Base-by-base conservation (phyloP, 2,888 invertebrate genomes). In the Orthonevra nobilis region DNA sequence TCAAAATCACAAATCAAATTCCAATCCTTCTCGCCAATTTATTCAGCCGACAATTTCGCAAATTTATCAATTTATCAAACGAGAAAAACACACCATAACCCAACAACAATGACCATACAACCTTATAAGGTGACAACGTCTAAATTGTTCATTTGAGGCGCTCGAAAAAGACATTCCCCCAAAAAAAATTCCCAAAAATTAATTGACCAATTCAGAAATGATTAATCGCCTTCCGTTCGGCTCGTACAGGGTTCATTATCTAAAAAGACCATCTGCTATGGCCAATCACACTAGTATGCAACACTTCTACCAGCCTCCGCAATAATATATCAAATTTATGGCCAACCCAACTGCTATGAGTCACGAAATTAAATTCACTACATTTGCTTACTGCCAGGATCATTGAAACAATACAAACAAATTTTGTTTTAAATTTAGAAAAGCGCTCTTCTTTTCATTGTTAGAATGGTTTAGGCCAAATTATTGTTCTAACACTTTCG, bases 201-300 rank as follows among this genome's bases (percentile, higher is more conserved):
- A 77, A 77, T 77, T 64, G 72, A 64, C 64, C 77, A 77, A 72
- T 72, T 77, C 64, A 60, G 60, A 66, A 46, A 48, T 72, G 77
- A 72, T 66, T 42, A 26, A 52, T 77, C 38, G 52, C 50, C 63
- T 54, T 66, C 3, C 56, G 50, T 64, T 17, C 52, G 32, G 38
- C 28, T 26, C 36, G 28, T 36, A 17, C 36, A 36, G 34, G 19
- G 58, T 75, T 69, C 50, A 63, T 69, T 63, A 63, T 40, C 19
- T 42, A 42, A 17, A 42, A 17, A 40, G 12, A 23, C 17, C 77
- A 77, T 66, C 70, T 77, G 77, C 46, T 54, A 12, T 3, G 40
- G 19, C 40, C 72, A 64, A 66, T 77, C 77, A 77, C 56, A 69
- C 52, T 58, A 44, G 58, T 20, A n/a, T 63, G 26, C 52, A 61